Evolutionary conservation across 2,888 invertebrate genomes (phyloP), one percentile per base, ranked within the genome.

Genomic region (Iselma pallidipennis): DNA sequence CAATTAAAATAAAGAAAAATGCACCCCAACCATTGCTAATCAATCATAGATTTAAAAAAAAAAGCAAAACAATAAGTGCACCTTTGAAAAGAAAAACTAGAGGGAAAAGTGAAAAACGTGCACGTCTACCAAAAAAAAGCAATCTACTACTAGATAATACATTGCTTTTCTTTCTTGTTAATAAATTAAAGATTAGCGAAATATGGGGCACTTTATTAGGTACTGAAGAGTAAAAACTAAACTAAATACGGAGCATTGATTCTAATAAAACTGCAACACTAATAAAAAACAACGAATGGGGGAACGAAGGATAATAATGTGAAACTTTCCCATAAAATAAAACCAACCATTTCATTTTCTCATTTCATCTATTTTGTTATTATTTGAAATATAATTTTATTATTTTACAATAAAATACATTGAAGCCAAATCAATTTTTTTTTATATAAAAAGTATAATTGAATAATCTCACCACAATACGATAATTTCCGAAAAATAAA

Each of bases 141-240:
- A 19, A 16, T 16, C 37, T 37, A 37, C 16, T 37, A n/a, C n/a
- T n/a, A n/a, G n/a, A n/a, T n/a, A n/a, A n/a, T n/a, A n/a, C n/a
- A n/a, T n/a, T 54, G 54, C 53, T 52, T 49, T 59, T 56, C 45
- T 25, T n/a, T 25, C 9, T 42, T 23, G 10, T n/a, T n/a, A 23
- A 19, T 23, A 12, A 28, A 19, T 54, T 57, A 67, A 63, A 63
- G 66, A 66, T 74, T 76, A 78, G 76, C 78, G 74, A 73, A 70
- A 71, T 66, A 68, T 75, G 71, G 74, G 74, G 72, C 76, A 71
- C 71, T 75, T 72, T 66, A 71, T 77, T 76, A 74, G 78, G 73
- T 53, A 78, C 78, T 79, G 79, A 78, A 79, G 78, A 76, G 73
- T 73, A 78, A 76, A 78, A 78, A 75, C 72, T 64, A 66, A 71